Evolutionary conservation across 2,113 vertebrate species (phyloP), one percentile per base, ranked within the genome.

Genomic region (Podarcis muralis): DNA sequence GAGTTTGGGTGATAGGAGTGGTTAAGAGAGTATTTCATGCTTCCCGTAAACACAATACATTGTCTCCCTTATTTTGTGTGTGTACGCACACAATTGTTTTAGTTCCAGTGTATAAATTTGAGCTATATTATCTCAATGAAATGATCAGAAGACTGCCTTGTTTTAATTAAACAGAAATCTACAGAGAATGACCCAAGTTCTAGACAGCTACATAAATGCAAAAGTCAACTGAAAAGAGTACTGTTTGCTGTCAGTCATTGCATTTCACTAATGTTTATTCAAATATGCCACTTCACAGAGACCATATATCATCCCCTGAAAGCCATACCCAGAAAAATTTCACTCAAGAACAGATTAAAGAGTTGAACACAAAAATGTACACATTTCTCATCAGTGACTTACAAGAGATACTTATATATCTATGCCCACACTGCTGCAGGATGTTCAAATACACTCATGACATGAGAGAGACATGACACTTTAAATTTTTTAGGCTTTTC

Each of bases 141-240:
- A 37, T 83, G 69, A 88, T 92, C 93, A 95, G 86, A 30, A 88
- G 83, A 89, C 59, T 93, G 74, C 23, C 37, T 53, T 87, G 72
- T 89, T 89, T 89, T 83, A 83, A 87, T 74, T 40, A 65, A 80
- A 76, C 75, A 72, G 27, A 87, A 85, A 22, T 74, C 32, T 59
- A 95, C 20, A 20, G 59, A 87, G 84, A 90, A 92, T 92, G 86
- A 93, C 77, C 90, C 66, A 91, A 92, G 86, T 93, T 86, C 83
- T 3, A 23, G 93, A 92, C 68, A 92, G 83, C 79, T 90, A 86
- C 81, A 92, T 87, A 94, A 92, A 93, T 87, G 86, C 82, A 95
- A 80, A 92, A 92, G 87, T 93, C 87, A 92, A 90, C 94, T 95
- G 86, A 92, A 95, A 95, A 94, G 90, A 76, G 83, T 66, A 92